Conservation (phyloP, 1,140 invertebrate species). For the Aphelenchoides fujianensis region DNA sequence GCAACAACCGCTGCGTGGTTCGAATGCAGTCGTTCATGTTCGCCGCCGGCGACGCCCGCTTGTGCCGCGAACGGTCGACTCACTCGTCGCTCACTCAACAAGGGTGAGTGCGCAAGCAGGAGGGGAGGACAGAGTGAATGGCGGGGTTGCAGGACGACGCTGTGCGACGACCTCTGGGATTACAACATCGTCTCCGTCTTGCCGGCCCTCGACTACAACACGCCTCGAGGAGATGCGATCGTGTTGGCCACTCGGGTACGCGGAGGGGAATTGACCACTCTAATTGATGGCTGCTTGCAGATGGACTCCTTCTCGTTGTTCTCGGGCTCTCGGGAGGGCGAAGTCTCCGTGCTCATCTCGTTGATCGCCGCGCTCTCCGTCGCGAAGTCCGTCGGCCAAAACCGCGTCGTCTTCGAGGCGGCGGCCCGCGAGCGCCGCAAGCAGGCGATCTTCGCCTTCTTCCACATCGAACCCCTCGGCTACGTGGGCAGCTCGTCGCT, state of each 20-base stretch:
- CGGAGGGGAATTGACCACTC: not conserved
- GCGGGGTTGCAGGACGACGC: not conserved
- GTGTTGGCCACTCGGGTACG: constrained; percentile 7
- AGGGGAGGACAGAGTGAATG: too few relatives aligned
- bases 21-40: constrained; percentile 13
- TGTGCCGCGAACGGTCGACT: not conserved
- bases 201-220: not conserved
- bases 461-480: constrained; percentile 16
- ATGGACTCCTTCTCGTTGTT: constrained; percentile 14
- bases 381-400: constrained; percentile 2
- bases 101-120: too few relatives aligned
- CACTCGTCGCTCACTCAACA: not conserved
- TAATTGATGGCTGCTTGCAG: not conserved
- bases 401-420: constrained; percentile 10
- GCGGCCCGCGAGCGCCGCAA: not conserved
- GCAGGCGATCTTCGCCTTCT: constrained; percentile 19
- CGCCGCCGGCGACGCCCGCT: constrained; percentile 18
- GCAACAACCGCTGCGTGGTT: not conserved
- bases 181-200: constrained; percentile 15
- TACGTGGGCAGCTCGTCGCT: constrained; percentile 18
- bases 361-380: not conserved
- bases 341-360: constrained; percentile 13
- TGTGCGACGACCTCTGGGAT: constrained; percentile 6
- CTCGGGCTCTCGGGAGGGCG: not conserved
- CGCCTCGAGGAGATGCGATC: not conserved